Conservation (phyloP, 1,140 invertebrate species). For the Tetramorium parvispinum region DNA sequence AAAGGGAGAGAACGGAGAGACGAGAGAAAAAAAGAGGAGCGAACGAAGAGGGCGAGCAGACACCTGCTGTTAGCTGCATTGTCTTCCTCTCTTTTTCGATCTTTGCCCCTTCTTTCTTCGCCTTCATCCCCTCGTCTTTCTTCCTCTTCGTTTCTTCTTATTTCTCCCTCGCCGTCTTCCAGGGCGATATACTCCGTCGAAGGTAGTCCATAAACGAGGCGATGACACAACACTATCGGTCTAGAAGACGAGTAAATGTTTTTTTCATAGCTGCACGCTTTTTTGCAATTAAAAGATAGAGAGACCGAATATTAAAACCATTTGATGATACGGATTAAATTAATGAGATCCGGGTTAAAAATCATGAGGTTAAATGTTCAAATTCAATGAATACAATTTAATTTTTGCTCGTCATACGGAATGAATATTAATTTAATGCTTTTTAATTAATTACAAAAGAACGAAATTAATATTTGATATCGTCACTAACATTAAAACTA, state of each 20-base stretch:
- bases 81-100: conserved; percentile 70
- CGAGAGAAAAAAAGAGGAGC: conserved; percentile 47
- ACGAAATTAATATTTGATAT: not conserved
- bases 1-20: conserved; percentile 21
- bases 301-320: conserved; percentile 45
- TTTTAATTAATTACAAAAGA: not conserved
- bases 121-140: conserved; percentile 58
- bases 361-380: not conserved
- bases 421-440: not conserved
- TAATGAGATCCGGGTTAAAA: conserved; percentile 3
- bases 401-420: not conserved
- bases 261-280: conserved; percentile 55
- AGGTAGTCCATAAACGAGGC: conserved; percentile 55
- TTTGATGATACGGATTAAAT: conserved; percentile 38
- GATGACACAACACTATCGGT: conserved; percentile 71
- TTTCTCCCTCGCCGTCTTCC: conserved; percentile 26
- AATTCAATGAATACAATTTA: not conserved
- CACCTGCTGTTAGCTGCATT: conserved; percentile 82
- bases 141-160: conserved; percentile 23
- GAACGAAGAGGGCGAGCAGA: conserved; percentile 69
- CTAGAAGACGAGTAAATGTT: conserved; percentile 58
- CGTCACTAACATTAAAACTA: not conserved
- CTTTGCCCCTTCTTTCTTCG: conserved; percentile 9
- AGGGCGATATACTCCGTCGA: conserved; percentile 48
- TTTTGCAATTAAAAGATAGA: conserved; percentile 59